These are phyloP conservation scores for Prinia subflava DNA, from an alignment of 2,113 vertebrate species.

Conservation along the genomic window DNA sequence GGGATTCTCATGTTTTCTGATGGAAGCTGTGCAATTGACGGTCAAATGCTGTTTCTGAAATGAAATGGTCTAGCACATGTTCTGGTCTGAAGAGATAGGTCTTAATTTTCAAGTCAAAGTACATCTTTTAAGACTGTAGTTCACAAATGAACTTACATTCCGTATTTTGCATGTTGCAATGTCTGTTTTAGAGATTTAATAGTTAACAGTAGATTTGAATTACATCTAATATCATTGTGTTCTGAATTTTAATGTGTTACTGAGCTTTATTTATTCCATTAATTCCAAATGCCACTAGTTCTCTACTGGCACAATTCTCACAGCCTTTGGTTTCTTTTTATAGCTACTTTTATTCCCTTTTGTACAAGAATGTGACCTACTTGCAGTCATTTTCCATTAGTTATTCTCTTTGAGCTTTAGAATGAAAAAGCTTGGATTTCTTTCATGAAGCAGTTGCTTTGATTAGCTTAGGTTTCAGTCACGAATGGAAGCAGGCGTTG, in stretches of 20 bases:
- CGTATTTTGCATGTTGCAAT: neutral
- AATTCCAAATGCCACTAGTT: neutral
- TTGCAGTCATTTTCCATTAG: slow-evolving; percentile 39
- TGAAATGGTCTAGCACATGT: neutral
- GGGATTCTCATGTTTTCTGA: neutral
- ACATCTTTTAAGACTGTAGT: neutral
- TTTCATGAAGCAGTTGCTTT: neutral
- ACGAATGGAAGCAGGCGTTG: neutral
- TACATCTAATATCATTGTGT: neutral
- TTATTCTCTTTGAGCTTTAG: slow-evolving; percentile 39
- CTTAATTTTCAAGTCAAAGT: neutral
- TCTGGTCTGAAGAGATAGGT: neutral
- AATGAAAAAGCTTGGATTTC: neutral
- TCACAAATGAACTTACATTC: neutral
- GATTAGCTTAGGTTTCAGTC: slow-evolving; percentile 17
- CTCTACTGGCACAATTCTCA: slow-evolving; percentile 34
- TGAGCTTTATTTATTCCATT: slow-evolving; percentile 12
- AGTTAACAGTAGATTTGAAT: neutral
- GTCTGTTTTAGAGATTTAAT: neutral
- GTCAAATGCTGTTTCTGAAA: neutral
- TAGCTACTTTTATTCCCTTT: slow-evolving; percentile 28
- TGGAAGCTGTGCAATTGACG: neutral
- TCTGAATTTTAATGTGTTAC: slow-evolving; percentile 31
- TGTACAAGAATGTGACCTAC: slow-evolving; percentile 46
- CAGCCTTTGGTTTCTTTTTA: slow-evolving; percentile 41